Conservation (phyloP, 2,888 invertebrate genomes). For the Amorpha juglandis region DNA sequence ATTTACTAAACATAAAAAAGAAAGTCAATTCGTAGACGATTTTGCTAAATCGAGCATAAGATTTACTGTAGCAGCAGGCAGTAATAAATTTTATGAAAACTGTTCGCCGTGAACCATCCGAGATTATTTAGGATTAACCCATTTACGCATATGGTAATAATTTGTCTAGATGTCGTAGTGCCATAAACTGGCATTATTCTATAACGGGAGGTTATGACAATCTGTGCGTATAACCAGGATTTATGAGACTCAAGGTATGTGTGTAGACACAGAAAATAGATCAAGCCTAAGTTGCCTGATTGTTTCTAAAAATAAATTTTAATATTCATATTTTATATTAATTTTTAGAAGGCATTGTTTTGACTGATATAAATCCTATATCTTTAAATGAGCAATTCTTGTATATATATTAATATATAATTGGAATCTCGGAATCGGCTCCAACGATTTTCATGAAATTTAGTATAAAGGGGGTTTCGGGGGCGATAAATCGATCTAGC, state of each 20-base stretch:
- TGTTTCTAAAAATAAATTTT: neutral
- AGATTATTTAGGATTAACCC: conserved; percentile 23
- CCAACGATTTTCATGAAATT: no score
- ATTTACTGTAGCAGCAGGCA: conserved; percentile 19
- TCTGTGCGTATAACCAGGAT: neutral
- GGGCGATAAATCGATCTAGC: no score
- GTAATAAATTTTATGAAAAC: conserved; percentile 21
- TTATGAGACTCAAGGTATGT: neutral
- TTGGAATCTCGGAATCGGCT: no score
- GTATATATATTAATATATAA: no score
- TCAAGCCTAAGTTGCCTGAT: neutral
- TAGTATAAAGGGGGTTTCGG: no score
- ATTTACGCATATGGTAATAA: conserved; percentile 21
- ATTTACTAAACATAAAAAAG: neutral
- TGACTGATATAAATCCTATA: no score
- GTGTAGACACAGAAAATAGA: neutral
- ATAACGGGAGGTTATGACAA: conserved; percentile 33
- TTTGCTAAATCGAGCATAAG: conserved; percentile 5
- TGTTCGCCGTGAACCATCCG: conserved; percentile 2
- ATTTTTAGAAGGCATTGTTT: no score
- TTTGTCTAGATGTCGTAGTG: conserved; percentile 15
- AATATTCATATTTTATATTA: no score
- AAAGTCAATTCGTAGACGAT: conserved; percentile 1
- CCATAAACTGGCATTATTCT: conserved; percentile 14
- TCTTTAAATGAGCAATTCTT: no score